A percentile compares a stretch with the other conserved stretches of the same genome.
Evolutionary conservation across 92 coral and sea anemone genomes (phyloP).

Genomic region (Bergia puertoricense): DNA sequence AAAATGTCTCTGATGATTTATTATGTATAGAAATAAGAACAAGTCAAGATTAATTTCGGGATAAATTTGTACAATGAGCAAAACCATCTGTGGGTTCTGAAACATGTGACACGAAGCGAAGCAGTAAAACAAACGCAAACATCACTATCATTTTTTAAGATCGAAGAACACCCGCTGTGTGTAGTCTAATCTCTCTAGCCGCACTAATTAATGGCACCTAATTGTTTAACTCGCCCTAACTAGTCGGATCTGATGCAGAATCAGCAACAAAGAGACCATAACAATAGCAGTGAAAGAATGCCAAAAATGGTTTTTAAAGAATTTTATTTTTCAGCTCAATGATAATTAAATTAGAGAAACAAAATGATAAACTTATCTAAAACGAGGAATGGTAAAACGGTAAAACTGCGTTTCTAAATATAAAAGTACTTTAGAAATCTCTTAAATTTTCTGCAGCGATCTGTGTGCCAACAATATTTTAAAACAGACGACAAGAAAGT

Average conservation of each 20-base stretch:
- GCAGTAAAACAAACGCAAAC: not conserved
- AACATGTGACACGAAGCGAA: not conserved
- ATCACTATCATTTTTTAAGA: not conserved
- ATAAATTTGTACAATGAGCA: no score
- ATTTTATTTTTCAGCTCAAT: not conserved
- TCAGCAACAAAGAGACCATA: not conserved
- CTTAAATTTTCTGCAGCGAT: no score
- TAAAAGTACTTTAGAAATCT: no score
- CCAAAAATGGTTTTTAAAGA: not conserved
- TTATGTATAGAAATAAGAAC: no score
- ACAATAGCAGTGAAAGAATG: no score
- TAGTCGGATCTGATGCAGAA: not conserved
- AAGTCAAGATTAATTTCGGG: no score
- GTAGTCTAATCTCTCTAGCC: not conserved
- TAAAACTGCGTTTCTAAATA: no score
- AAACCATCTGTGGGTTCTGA: no score
- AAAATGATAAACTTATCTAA: not conserved
- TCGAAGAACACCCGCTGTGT: not conserved
- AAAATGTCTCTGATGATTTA: no score
- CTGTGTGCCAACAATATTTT: not conserved
- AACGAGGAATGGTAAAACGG: no score
- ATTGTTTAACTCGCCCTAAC: not conserved
- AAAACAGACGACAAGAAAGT: no score
- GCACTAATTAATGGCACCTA: not conserved
- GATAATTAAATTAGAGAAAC: no score